Evolutionary conservation across 2,797 vertebrate species (phyloP).

Genomic region (Microctenopoma steveboyesi): DNA sequence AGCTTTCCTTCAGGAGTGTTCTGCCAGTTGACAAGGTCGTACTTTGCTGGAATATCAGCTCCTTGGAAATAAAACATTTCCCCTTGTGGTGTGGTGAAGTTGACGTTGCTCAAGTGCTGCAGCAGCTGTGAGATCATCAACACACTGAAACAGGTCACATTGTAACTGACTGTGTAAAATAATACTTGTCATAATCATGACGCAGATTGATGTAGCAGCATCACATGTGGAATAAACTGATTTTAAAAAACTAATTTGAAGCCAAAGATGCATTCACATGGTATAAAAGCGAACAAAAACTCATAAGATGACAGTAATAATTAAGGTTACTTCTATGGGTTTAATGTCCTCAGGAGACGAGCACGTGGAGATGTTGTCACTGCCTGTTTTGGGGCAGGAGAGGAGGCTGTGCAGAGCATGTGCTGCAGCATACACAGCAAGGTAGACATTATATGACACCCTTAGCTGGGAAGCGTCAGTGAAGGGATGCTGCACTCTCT

Average conservation of each 20-base stretch:
- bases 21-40: slow-evolving; percentile 83
- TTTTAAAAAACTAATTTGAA: too few species aligned
- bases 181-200: too few species aligned
- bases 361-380: slow-evolving; percentile 38
- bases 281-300: too few species aligned
- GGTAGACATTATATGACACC: slow-evolving; percentile 75
- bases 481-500: slow-evolving; percentile 52
- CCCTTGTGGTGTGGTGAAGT: slow-evolving; percentile 74
- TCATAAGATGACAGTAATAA: too few species aligned
- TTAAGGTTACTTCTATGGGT: slow-evolving; percentile 56
- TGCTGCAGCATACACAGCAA: slow-evolving; percentile 79
- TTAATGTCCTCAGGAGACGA: slow-evolving; percentile 53
- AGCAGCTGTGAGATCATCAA: slow-evolving; percentile 60
- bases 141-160: too few species aligned
- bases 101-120: slow-evolving; percentile 66
- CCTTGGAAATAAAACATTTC: slow-evolving; percentile 71
- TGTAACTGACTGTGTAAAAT: too few species aligned
- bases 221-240: too few species aligned
- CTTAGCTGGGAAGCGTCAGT: slow-evolving; percentile 74
- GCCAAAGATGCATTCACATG: too few species aligned
- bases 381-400: slow-evolving; percentile 51
- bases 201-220: too few species aligned
- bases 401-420: slow-evolving; percentile 76
- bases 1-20: slow-evolving; percentile 53
- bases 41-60: slow-evolving; percentile 71